Evolutionary conservation across 2,797 vertebrate species (phyloP), one percentile per base, ranked within the genome.

Genomic region (Pseudopleuronectes americanus): DNA sequence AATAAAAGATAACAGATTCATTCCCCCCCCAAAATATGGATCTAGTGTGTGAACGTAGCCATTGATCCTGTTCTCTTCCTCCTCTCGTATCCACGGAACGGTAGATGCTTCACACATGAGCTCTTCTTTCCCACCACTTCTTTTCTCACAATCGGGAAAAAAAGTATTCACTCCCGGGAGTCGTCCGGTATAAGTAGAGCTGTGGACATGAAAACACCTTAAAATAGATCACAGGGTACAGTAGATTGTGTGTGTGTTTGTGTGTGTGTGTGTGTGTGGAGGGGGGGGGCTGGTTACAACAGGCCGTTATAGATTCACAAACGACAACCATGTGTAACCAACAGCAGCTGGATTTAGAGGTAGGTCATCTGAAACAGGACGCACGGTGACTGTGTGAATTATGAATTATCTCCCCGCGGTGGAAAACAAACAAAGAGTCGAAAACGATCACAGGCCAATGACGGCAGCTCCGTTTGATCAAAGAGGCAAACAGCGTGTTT

Each of bases 371-470:
- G 59, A 66, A 68, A 76, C 55, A 23, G 59, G 74, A 77, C 63
- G 66, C 31, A 57, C 33, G 28, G 33, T 55, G 26, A 64, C 65
- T 68, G 61, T 61, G 53, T 70, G 65, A 76, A 72, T 74, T 63
- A 63, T 64, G 49, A 84, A 80, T 80, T n/a, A 77, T 71, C 3
- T 24, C 4, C 28, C 62, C 64, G 58, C 68, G 51, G 51, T 68
- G 23, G 58, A 53, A 71, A 56, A 63, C 48, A 63, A 55, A 68
- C 59, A 76, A 58, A 76, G 58, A 63, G 62, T 75, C 49, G 8
- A 17, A 28, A 68, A 66, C 24, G 36, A 76, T 68, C 53, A 68
- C 2, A 69, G 24, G 10, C 38, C 52, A 12, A 33, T 57, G 26
- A 69, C n/a, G 59, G 26, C 31, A 54, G 57, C 9, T 24, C 10